These are phyloP conservation scores for Lithobates sylvaticus DNA, from an alignment of 2,797 vertebrate species.

Conservation along the genomic window DNA sequence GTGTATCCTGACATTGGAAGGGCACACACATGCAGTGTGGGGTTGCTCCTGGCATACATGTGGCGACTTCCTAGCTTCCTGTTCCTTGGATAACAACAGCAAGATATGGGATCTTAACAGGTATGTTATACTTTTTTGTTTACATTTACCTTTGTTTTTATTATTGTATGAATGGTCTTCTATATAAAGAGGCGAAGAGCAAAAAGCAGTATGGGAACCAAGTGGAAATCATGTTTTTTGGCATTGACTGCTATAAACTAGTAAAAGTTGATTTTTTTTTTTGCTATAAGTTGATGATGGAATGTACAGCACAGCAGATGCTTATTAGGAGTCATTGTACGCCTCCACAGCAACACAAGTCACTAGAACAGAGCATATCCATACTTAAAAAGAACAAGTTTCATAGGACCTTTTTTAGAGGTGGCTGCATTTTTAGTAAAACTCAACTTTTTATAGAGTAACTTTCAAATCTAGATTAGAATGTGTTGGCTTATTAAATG, in stretches of 20 bases:
- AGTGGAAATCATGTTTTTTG: too few species aligned
- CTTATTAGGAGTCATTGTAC: too few species aligned
- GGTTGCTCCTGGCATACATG: constrained; percentile 81
- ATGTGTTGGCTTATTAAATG: background rate
- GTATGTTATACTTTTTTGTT: constrained; percentile 60
- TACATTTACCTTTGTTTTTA: too few species aligned
- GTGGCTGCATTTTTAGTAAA: background rate
- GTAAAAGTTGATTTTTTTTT: too few species aligned
- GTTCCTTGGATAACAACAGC: constrained; percentile 80
- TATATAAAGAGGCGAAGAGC: too few species aligned
- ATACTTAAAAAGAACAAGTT: background rate
- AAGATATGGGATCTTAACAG: constrained; percentile 85
- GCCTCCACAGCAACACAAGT: too few species aligned
- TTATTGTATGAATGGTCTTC: too few species aligned
- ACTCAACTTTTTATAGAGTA: background rate
- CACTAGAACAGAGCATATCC: background rate
- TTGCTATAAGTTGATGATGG: too few species aligned
- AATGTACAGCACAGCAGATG: too few species aligned
- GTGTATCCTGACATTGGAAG: constrained; percentile 76
- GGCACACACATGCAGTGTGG: constrained; percentile 70
- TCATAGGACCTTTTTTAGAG: background rate
- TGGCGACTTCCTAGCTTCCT: constrained; percentile 85
- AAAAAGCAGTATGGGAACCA: too few species aligned
- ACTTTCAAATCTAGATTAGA: background rate
- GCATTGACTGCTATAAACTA: too few species aligned